Evolutionary conservation across 2,888 invertebrate species (phyloP).

Genomic region (Lapara coniferarum): DNA sequence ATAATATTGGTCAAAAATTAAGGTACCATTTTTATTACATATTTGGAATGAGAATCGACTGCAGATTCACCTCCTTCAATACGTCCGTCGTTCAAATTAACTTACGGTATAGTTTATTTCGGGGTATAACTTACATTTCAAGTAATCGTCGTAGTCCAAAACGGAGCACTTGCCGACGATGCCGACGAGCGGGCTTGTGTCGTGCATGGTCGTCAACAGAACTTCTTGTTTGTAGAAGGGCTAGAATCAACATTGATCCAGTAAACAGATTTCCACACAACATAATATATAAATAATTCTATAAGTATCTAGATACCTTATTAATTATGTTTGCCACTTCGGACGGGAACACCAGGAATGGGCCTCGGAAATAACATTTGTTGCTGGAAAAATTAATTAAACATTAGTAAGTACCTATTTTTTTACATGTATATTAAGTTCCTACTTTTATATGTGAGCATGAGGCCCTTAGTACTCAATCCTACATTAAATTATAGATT

Average conservation of each 20-base stretch:
- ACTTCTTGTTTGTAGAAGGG: slow-evolving; percentile 97
- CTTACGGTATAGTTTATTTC: too few species aligned
- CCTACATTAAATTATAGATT: too few species aligned
- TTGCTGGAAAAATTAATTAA: slow-evolving; percentile 83
- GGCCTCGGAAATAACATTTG: slow-evolving; percentile 96
- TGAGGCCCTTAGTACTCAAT: too few species aligned
- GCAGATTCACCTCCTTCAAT: too few species aligned
- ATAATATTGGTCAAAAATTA: too few species aligned
- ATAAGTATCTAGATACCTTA: slow-evolving; percentile 63
- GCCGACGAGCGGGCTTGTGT: slow-evolving; percentile 94
- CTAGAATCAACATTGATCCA: slow-evolving; percentile 55
- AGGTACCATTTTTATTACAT: too few species aligned
- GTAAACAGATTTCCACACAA: neutral
- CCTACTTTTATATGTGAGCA: too few species aligned
- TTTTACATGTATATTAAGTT: neutral
- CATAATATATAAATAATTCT: neutral
- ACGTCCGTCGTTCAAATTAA: too few species aligned
- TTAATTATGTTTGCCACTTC: slow-evolving; percentile 93
- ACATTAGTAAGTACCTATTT: neutral
- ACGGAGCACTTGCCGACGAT: slow-evolving; percentile 96
- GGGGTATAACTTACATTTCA: slow-evolving; percentile 86
- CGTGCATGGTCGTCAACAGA: slow-evolving; percentile 94
- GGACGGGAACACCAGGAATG: slow-evolving; percentile 94
- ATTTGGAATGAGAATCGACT: too few species aligned
- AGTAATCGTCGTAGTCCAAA: slow-evolving; percentile 94